Conservation (phyloP, 2,888 invertebrate species). For the Microctonus aethiopoides region DNA sequence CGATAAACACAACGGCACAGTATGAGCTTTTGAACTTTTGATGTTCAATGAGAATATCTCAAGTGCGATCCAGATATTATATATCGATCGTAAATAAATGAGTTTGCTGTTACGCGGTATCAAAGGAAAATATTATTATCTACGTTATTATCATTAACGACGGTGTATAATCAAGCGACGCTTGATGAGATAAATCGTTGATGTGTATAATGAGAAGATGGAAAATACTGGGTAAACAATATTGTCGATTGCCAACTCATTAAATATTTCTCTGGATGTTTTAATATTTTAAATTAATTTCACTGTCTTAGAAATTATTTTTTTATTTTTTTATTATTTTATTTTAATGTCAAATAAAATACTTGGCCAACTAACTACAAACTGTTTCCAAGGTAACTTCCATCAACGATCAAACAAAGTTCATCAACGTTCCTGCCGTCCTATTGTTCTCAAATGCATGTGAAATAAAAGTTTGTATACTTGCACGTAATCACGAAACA, state of each 20-base stretch:
- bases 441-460: neutral
- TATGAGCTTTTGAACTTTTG: neutral
- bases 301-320: neutral
- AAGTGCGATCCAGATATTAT: neutral
- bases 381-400: slow-evolving; percentile 13
- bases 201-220: slow-evolving; percentile 4
- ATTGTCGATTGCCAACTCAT: neutral
- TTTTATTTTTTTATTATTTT: neutral
- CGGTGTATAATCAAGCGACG: neutral
- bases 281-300: neutral
- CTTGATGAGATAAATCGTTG: neutral
- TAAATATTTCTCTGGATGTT: neutral
- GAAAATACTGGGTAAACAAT: neutral
- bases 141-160: neutral
- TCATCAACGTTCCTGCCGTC: neutral
- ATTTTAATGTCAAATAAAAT: neutral
- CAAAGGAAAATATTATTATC: slow-evolving; percentile 18
- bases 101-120: slow-evolving; percentile 3
- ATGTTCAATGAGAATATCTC: slow-evolving; percentile 1
- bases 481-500: neutral
- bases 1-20: neutral
- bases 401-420: slow-evolving; percentile 13
- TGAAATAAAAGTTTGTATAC: slow-evolving; percentile 1
- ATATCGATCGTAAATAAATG: slow-evolving; percentile 13
- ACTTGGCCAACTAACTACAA: neutral